These are phyloP conservation scores for Austrolebias charrua DNA, from an alignment of 2,797 vertebrate genomes.

Conservation along the genomic window DNA sequence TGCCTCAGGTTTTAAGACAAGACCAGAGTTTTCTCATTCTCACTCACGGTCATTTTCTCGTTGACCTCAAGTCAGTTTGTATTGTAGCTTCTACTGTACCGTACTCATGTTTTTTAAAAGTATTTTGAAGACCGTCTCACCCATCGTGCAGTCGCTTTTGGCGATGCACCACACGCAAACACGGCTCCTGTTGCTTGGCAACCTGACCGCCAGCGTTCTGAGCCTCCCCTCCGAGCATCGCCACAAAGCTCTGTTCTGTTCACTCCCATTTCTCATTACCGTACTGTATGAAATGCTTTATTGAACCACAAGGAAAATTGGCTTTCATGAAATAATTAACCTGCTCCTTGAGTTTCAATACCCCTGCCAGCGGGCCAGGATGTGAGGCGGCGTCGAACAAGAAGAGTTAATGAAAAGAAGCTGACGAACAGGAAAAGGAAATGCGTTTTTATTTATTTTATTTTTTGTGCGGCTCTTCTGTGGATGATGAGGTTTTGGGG, in stretches of 20 bases:
- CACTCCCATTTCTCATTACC: conserved; percentile 67
- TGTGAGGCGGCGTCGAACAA: conserved; percentile 22
- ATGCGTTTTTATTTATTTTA: conserved; percentile 20
- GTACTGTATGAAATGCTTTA: conserved; percentile 59
- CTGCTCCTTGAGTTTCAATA: conserved; percentile 25
- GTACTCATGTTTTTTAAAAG: background rate
- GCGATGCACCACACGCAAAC: conserved; percentile 65
- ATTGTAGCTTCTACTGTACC: background rate
- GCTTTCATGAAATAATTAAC: conserved; percentile 66
- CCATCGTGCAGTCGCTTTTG: conserved; percentile 48
- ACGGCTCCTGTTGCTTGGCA: conserved; percentile 74
- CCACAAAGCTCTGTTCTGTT: conserved; percentile 65
- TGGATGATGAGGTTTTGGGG: conserved; percentile 15
- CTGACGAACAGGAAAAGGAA: conserved; percentile 47
- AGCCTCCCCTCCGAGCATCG: conserved; percentile 56
- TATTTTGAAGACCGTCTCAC: conserved; percentile 45
- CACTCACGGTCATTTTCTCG: conserved; percentile 22
- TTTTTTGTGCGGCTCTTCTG: conserved; percentile 8
- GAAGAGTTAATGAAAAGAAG: conserved; percentile 28
- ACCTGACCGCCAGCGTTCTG: conserved; percentile 63
- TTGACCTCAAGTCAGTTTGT: conserved; percentile 16
- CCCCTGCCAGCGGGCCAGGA: conserved; percentile 30
- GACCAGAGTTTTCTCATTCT: conserved; percentile 3
- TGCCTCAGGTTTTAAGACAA: conserved; percentile 12
- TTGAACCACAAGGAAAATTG: conserved; percentile 58